Base-by-base conservation (phyloP, 2,113 vertebrate species). In the Siphamia tubifer region DNA sequence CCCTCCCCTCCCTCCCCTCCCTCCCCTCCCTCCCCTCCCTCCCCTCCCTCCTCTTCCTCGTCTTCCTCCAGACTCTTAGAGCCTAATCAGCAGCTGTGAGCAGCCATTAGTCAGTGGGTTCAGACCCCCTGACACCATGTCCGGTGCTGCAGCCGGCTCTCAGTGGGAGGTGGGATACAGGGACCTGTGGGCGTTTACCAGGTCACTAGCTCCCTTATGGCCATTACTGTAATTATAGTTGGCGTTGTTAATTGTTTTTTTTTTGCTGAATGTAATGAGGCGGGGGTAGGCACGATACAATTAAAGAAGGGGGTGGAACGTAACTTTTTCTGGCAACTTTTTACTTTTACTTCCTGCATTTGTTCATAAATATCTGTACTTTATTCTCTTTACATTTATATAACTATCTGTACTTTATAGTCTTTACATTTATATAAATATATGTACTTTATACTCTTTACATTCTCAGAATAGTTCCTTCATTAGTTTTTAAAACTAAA, bases 181-280 rank as follows among this genome's bases (percentile, higher is more conserved):
- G 66, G 55, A 71, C 45, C 19, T 28, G 35, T 8, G 43, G 60
- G 0, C 32, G 48, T 32, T 74, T 87, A 89, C 76, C 79, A 69
- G 91, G 91, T 92, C 91, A 92, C 82, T 81, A 64, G 56, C 77
- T 88, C 64, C 61, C 66, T 90, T 80, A 92, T 11, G 58, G 56
- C 83, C 86, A 92, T 91, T 92, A 92, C 79, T 74, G 87, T 92
- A 92, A 93, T 92, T 82, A 84, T 40, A 65, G 68, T 72, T 91
- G 90, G 68, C 89, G 42, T 84, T 61, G 78, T 86, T 89, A 88
- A 91, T 90, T 91, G 84, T 88, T 90, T 87, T 85, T 88, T 90
- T 87, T 85, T 71, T 58, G 74, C 80, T 42, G 64, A 25, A 74
- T 56, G 79, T 91, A 90, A 90, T 83, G 87, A 85, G 76, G 68